A percentile compares a stretch with the other conserved stretches of the same genome.
Evolutionary conservation across 2,113 vertebrate species (phyloP).

Genomic region (Perca schrenkii): DNA sequence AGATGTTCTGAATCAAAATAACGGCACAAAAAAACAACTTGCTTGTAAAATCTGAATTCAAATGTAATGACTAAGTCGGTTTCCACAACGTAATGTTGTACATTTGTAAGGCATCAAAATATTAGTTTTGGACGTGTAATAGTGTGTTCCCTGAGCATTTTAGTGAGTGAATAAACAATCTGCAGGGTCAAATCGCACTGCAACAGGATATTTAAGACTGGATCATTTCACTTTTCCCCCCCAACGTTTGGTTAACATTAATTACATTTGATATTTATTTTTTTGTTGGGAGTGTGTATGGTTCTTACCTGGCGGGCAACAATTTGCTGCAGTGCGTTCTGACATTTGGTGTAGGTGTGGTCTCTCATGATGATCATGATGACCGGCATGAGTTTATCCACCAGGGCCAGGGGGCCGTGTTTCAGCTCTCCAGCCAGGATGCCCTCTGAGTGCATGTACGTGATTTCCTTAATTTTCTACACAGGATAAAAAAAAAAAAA

Average conservation of each 20-base stretch:
- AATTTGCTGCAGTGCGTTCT: conserved; percentile 97
- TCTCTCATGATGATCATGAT: conserved; percentile 99
- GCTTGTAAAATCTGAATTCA: background rate
- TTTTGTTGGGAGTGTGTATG: too few species aligned
- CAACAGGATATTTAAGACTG: background rate
- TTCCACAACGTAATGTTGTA: background rate
- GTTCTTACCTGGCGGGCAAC: conserved; percentile 91
- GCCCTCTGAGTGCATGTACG: conserved; percentile 99
- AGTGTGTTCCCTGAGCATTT: background rate
- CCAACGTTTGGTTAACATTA: background rate
- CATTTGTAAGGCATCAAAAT: background rate
- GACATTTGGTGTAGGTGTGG: conserved; percentile 95
- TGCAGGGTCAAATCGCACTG: background rate
- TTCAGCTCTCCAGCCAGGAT: conserved; percentile 98
- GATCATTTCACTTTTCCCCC: too few species aligned
- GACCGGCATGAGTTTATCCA: conserved; percentile 99
- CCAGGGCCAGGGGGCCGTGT: conserved; percentile 93
- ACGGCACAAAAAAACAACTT: background rate
- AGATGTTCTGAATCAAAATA: background rate
- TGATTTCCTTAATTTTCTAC: conserved; percentile 99
- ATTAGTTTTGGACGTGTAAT: background rate
- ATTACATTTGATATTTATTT: background rate
- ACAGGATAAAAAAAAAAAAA: conserved; percentile 3
- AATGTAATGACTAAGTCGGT: background rate
- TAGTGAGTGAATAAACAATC: background rate